Evolutionary conservation across 2,888 invertebrate species (phyloP), one percentile per base, ranked within the genome.

Genomic region (Euplexia lucipara): DNA sequence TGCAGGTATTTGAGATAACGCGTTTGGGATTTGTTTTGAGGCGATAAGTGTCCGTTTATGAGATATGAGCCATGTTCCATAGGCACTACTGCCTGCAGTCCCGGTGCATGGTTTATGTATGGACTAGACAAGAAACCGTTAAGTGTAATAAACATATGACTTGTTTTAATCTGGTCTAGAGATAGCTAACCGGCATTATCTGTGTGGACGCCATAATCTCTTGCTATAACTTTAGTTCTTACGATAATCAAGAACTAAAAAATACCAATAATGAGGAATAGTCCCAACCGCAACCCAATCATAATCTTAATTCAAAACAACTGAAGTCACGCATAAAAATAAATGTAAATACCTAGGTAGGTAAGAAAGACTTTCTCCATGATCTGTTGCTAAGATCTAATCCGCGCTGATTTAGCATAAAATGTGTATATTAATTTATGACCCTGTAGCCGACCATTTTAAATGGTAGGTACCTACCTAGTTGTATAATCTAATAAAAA

Each of bases 21-120:
- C 75, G 79, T 72, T 77, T 84, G 81, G 89, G 92, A 92, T 94
- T 94, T 92, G 91, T 92, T 93, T 91, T 89, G 88, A 83, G 77
- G 81, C 78, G 91, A 92, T 92, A 91, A 89, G 78, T 86, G 77
- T 78, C 78, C 74, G 81, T 78, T 82, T 81, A 80, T 60, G 75
- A 69, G 75, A 81, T 81, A 81, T 54, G 30, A 66, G 48, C 49
- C 34, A 20, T 58, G 62, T 77, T 64, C 68, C 26, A 44, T 59
- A 20, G 30, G 37, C 30, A 34, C 41, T 45, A 32, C 54, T 51
- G 47, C 14, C 61, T 77, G 74, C 79, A 78, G 52, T 62, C 58
- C 45, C 53, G 41, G 52, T 64, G 61, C 68, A 74, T 44, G 56
- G 54, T 47, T 41, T 73, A 44, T 53, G n/a, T 66, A 71, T n/a